These are phyloP conservation scores for Euclidia mi DNA, from an alignment of 2,888 invertebrate genomes.

Conservation along the genomic window DNA sequence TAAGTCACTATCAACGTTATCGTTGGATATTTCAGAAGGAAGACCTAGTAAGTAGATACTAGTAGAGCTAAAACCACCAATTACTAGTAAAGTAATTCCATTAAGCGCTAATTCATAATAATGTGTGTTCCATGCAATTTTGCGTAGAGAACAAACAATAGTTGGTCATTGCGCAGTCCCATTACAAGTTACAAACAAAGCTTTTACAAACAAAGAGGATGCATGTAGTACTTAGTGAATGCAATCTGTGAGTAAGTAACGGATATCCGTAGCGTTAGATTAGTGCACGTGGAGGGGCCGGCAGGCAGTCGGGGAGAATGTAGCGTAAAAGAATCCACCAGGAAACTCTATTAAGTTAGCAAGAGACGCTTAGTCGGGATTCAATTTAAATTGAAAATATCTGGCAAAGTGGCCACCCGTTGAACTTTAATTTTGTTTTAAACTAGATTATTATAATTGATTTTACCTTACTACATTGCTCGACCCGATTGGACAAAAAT, in stretches of 20 bases:
- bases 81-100: no score
- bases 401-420: slow-evolving; percentile 56
- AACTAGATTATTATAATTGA: slow-evolving; percentile 46
- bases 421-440: slow-evolving; percentile 38
- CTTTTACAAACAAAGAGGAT: slow-evolving; percentile 1
- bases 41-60: no score
- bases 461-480: slow-evolving; percentile 30
- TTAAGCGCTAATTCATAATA: no score
- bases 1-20: no score
- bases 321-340: slow-evolving; percentile 71
- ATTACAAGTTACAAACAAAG: background rate
- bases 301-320: slow-evolving; percentile 54
- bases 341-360: slow-evolving; percentile 62
- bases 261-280: slow-evolving; percentile 33
- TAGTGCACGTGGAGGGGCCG: slow-evolving; percentile 27
- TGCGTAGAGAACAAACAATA: no score
- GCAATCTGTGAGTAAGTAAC: slow-evolving; percentile 31
- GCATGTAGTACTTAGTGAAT: slow-evolving; percentile 11
- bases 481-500: background rate
- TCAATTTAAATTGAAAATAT: slow-evolving; percentile 78
- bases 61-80: no score
- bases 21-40: no score
- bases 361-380: slow-evolving; percentile 60
- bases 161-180: no score
- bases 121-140: no score